These are phyloP conservation scores for Agriopis aurantiaria DNA, from an alignment of 2,888 invertebrate species.

Conservation along the genomic window DNA sequence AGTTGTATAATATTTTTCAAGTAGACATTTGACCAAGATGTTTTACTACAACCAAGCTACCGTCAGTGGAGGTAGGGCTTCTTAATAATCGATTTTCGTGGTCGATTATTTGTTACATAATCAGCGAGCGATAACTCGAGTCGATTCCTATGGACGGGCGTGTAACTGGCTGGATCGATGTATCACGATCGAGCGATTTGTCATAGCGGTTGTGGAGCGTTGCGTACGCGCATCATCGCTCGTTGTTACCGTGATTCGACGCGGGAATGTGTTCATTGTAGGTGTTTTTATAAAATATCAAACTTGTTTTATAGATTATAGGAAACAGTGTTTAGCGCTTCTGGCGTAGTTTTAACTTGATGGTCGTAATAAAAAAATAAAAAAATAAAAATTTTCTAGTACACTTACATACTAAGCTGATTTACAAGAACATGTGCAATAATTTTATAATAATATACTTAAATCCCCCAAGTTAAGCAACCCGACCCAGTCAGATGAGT, in stretches of 20 bases:
- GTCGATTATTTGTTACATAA: slow-evolving; percentile 58
- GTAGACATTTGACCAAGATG: too few relatives aligned
- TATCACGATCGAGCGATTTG: slow-evolving; percentile 60
- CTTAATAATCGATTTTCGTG: slow-evolving; percentile 59
- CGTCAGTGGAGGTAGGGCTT: slow-evolving; percentile 31
- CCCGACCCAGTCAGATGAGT: background rate
- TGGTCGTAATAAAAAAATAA: too few relatives aligned
- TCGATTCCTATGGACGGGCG: slow-evolving; percentile 41
- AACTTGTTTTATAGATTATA: background rate
- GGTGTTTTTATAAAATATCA: background rate
- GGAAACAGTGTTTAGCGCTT: too few relatives aligned
- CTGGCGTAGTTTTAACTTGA: too few relatives aligned
- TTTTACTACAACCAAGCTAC: background rate
- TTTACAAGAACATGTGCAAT: too few relatives aligned
- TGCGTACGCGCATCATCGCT: slow-evolving; percentile 42
- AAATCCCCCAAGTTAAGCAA: background rate
- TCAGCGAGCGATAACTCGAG: slow-evolving; percentile 56
- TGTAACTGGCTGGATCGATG: slow-evolving; percentile 53
- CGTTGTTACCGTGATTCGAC: slow-evolving; percentile 35
- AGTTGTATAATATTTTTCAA: too few relatives aligned
- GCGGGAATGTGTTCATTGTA: slow-evolving; percentile 16
- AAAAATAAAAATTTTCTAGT: too few relatives aligned
- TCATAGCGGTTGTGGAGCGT: slow-evolving; percentile 54
- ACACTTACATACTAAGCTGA: too few relatives aligned
- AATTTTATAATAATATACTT: too few relatives aligned